These are phyloP conservation scores for Meiosimyza platycephala DNA, from an alignment of 2,888 invertebrate species.

Conservation along the genomic window DNA sequence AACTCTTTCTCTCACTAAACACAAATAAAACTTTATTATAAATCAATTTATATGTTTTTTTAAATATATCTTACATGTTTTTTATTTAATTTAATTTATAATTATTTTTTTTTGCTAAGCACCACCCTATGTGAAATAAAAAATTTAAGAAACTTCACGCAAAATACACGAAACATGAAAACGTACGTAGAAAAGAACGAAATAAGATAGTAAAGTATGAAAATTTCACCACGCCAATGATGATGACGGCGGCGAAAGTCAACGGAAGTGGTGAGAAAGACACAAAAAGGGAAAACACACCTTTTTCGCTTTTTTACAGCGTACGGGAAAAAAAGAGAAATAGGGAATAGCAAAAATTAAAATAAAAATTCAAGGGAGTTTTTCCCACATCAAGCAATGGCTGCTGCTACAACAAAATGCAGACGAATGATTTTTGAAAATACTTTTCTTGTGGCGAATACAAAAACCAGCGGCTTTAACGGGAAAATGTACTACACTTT, in stretches of 20 bases:
- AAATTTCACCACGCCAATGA: conserved; percentile 50
- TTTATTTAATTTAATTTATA: not conserved
- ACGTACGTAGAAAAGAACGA: conserved; percentile 41
- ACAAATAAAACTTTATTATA: not conserved
- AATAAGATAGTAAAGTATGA: conserved; percentile 31
- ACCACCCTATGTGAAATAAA: conserved; percentile 54
- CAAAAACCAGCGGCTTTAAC: not conserved
- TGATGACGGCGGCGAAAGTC: conserved; percentile 58
- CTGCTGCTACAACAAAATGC: conserved; percentile 10
- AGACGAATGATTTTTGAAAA: conserved; percentile 1
- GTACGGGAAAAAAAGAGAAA: conserved; percentile 14
- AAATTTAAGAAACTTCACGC: conserved; percentile 35
- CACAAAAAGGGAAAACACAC: conserved; percentile 27
- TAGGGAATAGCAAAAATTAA: not conserved
- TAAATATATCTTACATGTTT: not conserved
- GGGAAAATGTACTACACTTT: no score
- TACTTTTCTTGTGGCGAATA: not conserved
- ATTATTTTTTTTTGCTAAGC: conserved; percentile 41
- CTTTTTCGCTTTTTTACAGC: conserved; percentile 12
- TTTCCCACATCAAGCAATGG: conserved; percentile 15
- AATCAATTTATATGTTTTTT: not conserved
- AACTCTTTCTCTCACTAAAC: no score
- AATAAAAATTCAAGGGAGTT: conserved; percentile 7
- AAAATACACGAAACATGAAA: conserved; percentile 46
- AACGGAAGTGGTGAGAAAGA: conserved; percentile 21